These are phyloP conservation scores for Catamblyrhynchus diadema DNA, from an alignment of 2,797 vertebrate genomes.

Conservation along the genomic window DNA sequence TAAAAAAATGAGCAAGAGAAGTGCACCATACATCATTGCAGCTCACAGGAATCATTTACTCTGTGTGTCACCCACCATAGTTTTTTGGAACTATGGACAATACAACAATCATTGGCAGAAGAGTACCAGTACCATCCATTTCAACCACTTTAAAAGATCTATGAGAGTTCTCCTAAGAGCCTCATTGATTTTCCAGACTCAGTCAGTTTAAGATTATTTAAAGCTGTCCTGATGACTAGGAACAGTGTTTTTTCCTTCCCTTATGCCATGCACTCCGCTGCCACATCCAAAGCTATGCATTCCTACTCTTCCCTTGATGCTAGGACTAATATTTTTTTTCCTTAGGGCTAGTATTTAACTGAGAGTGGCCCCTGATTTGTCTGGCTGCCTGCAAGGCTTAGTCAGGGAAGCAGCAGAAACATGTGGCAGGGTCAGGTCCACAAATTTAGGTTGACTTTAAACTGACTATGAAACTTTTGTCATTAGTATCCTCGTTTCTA, in stretches of 20 bases:
- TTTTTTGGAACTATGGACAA: not conserved
- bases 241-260: not conserved
- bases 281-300: not conserved
- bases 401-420: slow-evolving; percentile 12
- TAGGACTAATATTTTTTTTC: not conserved
- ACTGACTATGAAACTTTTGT: not conserved
- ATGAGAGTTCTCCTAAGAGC: not conserved
- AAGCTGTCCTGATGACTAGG: not conserved
- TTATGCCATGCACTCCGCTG: not conserved
- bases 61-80: not conserved
- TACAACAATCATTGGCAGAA: not conserved
- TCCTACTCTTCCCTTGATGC: not conserved
- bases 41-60: not conserved
- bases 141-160: not conserved
- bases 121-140: not conserved
- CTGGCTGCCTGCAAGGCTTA: not conserved
- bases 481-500: not conserved
- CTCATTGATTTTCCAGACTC: not conserved
- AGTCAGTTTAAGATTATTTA: not conserved
- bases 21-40: not conserved
- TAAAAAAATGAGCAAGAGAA: not conserved
- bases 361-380: not conserved
- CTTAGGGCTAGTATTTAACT: slow-evolving; percentile 2
- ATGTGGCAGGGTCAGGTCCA: slow-evolving; percentile 9
- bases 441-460: slow-evolving; percentile 25